Conservation (phyloP, 2,888 invertebrate genomes). For the Mimachlamys varia region DNA sequence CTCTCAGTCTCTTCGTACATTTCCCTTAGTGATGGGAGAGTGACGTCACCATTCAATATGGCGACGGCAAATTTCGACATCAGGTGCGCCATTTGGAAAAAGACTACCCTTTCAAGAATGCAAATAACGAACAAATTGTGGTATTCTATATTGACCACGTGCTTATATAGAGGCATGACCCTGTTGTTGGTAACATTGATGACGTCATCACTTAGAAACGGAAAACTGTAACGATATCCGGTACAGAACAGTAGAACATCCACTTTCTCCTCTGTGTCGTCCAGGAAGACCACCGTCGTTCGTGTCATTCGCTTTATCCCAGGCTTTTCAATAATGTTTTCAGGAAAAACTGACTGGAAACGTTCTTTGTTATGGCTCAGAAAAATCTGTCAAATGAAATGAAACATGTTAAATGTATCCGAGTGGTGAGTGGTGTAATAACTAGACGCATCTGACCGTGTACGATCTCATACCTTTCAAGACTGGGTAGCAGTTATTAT, state of each 20-base stretch:
- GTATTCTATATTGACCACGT: slow-evolving; percentile 90
- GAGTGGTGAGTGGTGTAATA: too few relatives aligned
- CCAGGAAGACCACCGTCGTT: slow-evolving; percentile 81
- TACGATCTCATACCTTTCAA: too few relatives aligned
- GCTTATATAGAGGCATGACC: slow-evolving; percentile 92
- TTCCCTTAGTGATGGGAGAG: slow-evolving; percentile 85
- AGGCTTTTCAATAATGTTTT: slow-evolving; percentile 68
- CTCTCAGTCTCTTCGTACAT: slow-evolving; percentile 83
- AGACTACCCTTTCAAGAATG: slow-evolving; percentile 90
- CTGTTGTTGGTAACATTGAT: slow-evolving; percentile 89
- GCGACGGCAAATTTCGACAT: slow-evolving; percentile 79
- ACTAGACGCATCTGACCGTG: too few relatives aligned
- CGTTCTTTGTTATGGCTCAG: slow-evolving; percentile 52
- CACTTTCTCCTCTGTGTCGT: slow-evolving; percentile 85
- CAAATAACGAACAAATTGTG: slow-evolving; percentile 92
- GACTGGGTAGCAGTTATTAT: too few relatives aligned
- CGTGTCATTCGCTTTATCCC: slow-evolving; percentile 61
- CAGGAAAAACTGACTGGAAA: slow-evolving; percentile 57
- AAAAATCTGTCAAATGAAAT: not conserved
- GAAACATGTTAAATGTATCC: too few relatives aligned
- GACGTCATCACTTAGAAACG: slow-evolving; percentile 88
- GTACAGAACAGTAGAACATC: slow-evolving; percentile 89
- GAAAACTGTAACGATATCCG: slow-evolving; percentile 90
- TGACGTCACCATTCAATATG: slow-evolving; percentile 85
- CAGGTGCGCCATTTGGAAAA: slow-evolving; percentile 91